Percentiles rank a stretch among this genome's conserved stretches.
Evolutionary conservation across 2,888 invertebrate genomes (phyloP).

Genomic region (Ophioninae sp.): DNA sequence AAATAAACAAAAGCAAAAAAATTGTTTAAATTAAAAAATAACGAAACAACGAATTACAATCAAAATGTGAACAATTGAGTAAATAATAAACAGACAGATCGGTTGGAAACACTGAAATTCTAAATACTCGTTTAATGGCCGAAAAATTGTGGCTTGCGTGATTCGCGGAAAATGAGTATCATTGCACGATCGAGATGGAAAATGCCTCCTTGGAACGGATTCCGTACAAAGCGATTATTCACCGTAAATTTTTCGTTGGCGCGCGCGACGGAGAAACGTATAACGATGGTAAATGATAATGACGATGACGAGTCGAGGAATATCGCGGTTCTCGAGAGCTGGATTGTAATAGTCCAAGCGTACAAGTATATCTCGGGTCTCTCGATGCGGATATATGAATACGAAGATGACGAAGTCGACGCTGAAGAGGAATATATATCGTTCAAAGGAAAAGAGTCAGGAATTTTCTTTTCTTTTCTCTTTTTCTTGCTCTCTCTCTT

Average conservation of each 20-base stretch:
- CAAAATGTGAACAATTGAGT: no score
- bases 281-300: constrained; percentile 63
- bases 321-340: constrained; percentile 19
- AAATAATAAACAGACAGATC: no score
- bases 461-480: constrained; percentile 36
- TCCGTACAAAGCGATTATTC: constrained; percentile 7
- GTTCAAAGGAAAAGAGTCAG: constrained; percentile 46
- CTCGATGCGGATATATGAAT: constrained; percentile 29
- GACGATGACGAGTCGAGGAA: constrained; percentile 61
- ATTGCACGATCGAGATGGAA: not conserved
- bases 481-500: not conserved
- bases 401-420: constrained; percentile 62
- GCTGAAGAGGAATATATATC: constrained; percentile 54
- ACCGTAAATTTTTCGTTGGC: constrained; percentile 40
- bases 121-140: no score
- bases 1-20: no score
- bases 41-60: no score
- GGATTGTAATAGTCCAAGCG: constrained; percentile 37
- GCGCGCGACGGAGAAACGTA: constrained; percentile 49
- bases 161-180: not conserved
- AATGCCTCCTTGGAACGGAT: not conserved
- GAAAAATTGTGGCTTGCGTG: no score
- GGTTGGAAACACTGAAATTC: no score
- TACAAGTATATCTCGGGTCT: constrained; percentile 33
- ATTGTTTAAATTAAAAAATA: no score